Evolutionary conservation across 1,140 invertebrate species (phyloP), one percentile per base, ranked within the genome.

Genomic region (Drosophila biarmipes): DNA sequence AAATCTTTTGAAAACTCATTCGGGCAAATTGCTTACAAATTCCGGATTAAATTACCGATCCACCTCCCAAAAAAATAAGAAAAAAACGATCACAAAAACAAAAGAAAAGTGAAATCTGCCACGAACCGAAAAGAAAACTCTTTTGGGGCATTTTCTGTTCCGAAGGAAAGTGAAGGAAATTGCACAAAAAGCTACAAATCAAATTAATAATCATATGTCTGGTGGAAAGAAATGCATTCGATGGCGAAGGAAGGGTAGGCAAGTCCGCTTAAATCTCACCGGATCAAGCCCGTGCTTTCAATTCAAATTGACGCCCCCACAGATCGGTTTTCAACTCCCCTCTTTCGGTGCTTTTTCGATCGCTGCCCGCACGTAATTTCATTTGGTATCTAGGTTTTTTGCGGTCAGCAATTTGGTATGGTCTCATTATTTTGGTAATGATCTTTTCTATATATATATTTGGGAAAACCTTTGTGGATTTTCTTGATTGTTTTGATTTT

Each of bases 191-290:
- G 56, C 81, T 73, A 86, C 80, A 85, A 85, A 85, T 85, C 81
- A 86, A 85, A 85, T 85, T 73, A 86, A 85, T 85, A 85, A 85
- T 86, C 80, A 85, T 71, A 72, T 72, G 63, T 57, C 67, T 71
- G 53, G 10, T 38, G 46, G 12, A 42, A 5, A 42, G 37, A 55
- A 55, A 42, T 55, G 38, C 24, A 55, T 7, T 49, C 4, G 27
- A 8, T 24, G 14, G 52, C 11, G 6, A 8, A 8, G 14, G 53
- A 62, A 17, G 58, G 59, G 58, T 27, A 40, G 40, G 19, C 29
- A 11, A 40, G 27, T 17, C 48, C 48, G n/a, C 38, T 29, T 34
- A 58, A 63, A 63, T 63, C 59, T 63, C 54, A 19, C 31, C 38
- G 61, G 63, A 56, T 68, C 38, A 46, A 56, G 66, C 66, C 68